A percentile compares a stretch with the other conserved stretches of the same genome.
Evolutionary conservation across 2,888 invertebrate genomes (phyloP).

Genomic region (Diarsia brunnea): DNA sequence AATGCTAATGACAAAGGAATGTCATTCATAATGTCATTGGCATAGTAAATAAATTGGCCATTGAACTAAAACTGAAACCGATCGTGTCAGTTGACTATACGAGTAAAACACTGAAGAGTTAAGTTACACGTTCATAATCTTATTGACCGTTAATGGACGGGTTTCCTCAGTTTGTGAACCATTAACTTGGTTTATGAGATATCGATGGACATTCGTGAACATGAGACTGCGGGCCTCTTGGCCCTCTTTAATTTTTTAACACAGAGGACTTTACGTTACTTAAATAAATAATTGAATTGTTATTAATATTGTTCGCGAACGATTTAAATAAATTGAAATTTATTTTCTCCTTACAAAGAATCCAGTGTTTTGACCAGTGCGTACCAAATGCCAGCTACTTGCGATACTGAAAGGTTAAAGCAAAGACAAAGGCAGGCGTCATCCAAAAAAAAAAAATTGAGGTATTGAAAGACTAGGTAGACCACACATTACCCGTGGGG

Average conservation of each 20-base stretch:
- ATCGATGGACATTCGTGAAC: constrained; percentile 3
- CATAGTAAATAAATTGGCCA: constrained; percentile 37
- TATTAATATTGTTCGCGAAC: no score
- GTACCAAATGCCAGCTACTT: not conserved
- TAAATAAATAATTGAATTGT: no score
- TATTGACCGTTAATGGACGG: constrained; percentile 36
- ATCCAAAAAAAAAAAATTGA: not conserved
- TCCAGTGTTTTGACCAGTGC: not conserved
- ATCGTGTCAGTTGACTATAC: constrained; percentile 21
- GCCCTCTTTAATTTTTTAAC: not conserved
- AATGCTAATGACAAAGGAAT: constrained; percentile 41
- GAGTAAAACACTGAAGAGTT: constrained; percentile 15
- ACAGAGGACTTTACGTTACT: not conserved
- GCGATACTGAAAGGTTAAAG: not conserved
- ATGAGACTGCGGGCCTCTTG: not conserved
- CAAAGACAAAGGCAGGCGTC: not conserved
- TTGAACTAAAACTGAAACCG: constrained; percentile 50
- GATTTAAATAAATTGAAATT: not conserved
- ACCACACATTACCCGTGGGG: no score
- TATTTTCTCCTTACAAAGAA: not conserved
- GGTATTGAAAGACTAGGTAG: not conserved
- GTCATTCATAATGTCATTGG: constrained; percentile 14
- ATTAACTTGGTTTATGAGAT: constrained; percentile 16
- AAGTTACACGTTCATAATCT: constrained; percentile 39
- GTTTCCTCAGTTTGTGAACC: constrained; percentile 36